Evolutionary conservation across 1,140 invertebrate species (phyloP).

Genomic region (Galleria mellonella): DNA sequence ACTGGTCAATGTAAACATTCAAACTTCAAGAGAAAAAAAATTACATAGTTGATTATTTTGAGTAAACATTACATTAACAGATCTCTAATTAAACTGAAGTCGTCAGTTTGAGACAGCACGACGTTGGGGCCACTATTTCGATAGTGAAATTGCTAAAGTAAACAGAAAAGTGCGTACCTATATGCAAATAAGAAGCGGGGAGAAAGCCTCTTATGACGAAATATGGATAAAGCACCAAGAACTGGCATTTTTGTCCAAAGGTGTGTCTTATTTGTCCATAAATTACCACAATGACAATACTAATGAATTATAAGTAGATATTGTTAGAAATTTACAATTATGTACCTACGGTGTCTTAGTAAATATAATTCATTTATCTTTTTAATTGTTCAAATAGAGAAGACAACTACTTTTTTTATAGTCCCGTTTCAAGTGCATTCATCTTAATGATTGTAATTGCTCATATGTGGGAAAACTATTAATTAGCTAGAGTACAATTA

Average conservation of each 20-base stretch:
- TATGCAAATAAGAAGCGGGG: constrained; percentile 51
- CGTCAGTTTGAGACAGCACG: not conserved
- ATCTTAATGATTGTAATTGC: too few species aligned
- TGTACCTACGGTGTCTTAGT: not conserved
- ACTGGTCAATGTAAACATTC: too few species aligned
- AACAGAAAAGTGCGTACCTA: constrained; percentile 51
- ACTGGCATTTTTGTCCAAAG: constrained; percentile 27
- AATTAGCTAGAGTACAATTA: too few species aligned
- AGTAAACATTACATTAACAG: constrained; percentile 7
- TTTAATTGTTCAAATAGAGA: not conserved
- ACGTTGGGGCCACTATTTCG: not conserved
- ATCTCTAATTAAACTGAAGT: constrained; percentile 9
- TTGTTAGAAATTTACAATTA: constrained; percentile 2
- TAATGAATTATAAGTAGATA: not conserved
- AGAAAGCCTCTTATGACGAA: constrained; percentile 55
- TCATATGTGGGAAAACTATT: too few species aligned
- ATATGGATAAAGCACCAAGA: constrained; percentile 45
- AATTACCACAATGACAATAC: not conserved
- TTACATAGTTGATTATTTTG: not conserved
- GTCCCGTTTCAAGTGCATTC: too few species aligned
- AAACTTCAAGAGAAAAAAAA: too few species aligned
- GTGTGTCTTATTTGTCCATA: constrained; percentile 22
- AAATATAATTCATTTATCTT: not conserved
- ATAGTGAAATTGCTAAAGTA: constrained; percentile 54
- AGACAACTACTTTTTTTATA: not conserved